phyloP scores from a whole-genome alignment of 2,888 invertebrate genomes.

The Pharmacophagus antenor region DNA sequence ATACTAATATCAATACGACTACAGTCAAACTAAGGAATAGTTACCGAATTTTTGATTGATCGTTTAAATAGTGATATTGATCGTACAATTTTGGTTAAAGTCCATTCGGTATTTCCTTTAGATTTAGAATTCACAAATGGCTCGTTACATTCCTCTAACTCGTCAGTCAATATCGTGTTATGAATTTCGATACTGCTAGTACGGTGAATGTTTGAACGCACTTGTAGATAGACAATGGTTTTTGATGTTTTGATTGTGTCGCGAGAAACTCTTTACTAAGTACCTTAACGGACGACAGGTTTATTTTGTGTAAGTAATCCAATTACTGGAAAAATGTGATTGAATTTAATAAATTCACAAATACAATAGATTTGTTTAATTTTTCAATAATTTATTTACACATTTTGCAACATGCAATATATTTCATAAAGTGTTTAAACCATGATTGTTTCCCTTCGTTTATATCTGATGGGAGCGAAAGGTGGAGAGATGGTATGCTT shows the following conservation, averaged over 20 bases:
- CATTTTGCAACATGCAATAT: constrained; percentile 60
- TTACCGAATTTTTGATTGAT: not conserved
- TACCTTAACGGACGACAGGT: constrained; percentile 62
- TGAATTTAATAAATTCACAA: constrained; percentile 80
- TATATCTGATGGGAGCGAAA: constrained; percentile 46
- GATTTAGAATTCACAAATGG: not conserved
- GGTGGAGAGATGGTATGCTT: constrained; percentile 47
- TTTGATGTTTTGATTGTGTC: constrained; percentile 52
- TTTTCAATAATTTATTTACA: constrained; percentile 39
- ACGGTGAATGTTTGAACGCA: constrained; percentile 55
- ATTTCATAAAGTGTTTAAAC: constrained; percentile 48
- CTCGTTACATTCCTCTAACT: constrained; percentile 16
- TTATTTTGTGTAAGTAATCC: constrained; percentile 72
- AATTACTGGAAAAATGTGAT: constrained; percentile 74
- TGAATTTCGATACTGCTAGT: not conserved
- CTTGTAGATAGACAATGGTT: constrained; percentile 54
- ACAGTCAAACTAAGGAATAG: not conserved
- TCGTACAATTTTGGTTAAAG: not conserved
- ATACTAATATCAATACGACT: not conserved
- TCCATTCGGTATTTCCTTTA: not conserved
- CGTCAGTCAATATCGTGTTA: constrained; percentile 5
- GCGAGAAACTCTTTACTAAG: constrained; percentile 57
- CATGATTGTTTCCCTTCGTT: constrained; percentile 47
- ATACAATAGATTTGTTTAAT: constrained; percentile 59
- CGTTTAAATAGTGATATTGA: not conserved